Evolutionary conservation across 2,888 invertebrate species (phyloP).

Genomic region (Sarcophaga variegata): DNA sequence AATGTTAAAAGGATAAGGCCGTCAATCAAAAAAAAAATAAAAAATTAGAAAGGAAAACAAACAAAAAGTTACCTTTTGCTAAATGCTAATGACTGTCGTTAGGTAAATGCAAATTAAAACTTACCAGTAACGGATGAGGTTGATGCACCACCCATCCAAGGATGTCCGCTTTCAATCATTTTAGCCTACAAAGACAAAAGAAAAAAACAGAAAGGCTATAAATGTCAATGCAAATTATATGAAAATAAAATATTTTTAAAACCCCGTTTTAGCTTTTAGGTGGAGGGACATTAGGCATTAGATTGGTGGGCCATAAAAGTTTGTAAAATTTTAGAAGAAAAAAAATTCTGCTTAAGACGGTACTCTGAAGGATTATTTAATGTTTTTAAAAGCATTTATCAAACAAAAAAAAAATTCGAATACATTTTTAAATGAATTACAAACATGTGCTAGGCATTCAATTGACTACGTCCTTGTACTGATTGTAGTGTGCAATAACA

Average conservation of each 20-base stretch:
- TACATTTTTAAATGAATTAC: too few relatives aligned
- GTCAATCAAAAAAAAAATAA: slow-evolving; percentile 36
- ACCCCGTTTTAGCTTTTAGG: accelerated
- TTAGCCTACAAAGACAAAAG: slow-evolving; percentile 76
- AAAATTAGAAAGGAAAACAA: not conserved
- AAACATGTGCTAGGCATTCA: too few relatives aligned
- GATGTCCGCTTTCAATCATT: slow-evolving; percentile 80
- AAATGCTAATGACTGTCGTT: slow-evolving; percentile 9
- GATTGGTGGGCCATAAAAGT: too few relatives aligned
- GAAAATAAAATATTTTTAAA: not conserved
- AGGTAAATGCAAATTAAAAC: slow-evolving; percentile 67
- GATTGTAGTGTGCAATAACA: too few relatives aligned
- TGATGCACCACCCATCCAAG: slow-evolving; percentile 80
- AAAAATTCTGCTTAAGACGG: too few relatives aligned
- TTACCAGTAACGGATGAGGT: slow-evolving; percentile 81
- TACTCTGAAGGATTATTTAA: too few relatives aligned
- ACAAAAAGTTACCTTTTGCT: not conserved
- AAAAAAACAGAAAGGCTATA: slow-evolving; percentile 12
- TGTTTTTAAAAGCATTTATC: too few relatives aligned
- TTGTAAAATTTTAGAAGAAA: too few relatives aligned
- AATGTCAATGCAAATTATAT: not conserved
- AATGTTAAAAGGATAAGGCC: slow-evolving; percentile 35
- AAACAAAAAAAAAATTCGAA: too few relatives aligned
- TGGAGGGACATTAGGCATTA: too few relatives aligned
- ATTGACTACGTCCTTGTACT: too few relatives aligned